These are phyloP conservation scores for Anolis carolinensis DNA, from an alignment of 2,113 vertebrate species.

Conservation along the genomic window DNA sequence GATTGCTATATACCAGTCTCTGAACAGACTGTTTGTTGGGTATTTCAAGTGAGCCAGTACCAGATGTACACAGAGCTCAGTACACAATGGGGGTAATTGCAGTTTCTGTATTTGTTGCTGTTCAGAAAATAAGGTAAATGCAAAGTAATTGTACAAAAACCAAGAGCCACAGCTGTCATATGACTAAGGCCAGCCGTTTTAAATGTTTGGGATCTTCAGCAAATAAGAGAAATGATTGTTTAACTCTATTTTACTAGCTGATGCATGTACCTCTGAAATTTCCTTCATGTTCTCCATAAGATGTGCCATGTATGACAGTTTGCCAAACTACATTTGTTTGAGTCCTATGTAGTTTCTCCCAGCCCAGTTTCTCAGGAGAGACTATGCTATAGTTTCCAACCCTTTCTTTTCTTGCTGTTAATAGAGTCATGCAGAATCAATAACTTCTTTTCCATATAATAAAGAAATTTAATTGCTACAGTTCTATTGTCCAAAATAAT, in stretches of 20 bases:
- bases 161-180: too few species aligned
- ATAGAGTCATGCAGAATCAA: too few species aligned
- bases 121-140: not conserved
- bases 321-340: not conserved
- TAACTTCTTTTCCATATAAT: not conserved
- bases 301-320: not conserved
- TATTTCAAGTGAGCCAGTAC: not conserved
- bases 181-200: not conserved
- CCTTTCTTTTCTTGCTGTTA: too few species aligned
- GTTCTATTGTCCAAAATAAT: not conserved
- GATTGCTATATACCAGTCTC: not conserved
- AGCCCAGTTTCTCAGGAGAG: not conserved
- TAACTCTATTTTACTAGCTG: too few species aligned
- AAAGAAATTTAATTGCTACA: not conserved
- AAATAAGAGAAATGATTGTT: too few species aligned
- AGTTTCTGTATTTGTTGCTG: not conserved
- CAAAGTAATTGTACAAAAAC: not conserved
- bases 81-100: not conserved
- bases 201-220: not conserved
- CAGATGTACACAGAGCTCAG: not conserved
- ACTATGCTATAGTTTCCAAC: not conserved
- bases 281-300: not conserved
- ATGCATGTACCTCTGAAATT: not conserved
- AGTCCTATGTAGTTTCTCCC: not conserved
- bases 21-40: not conserved